Percentiles rank a stretch among this genome's conserved stretches.
phyloP scores from a whole-genome alignment of 2,888 invertebrate species.

The Clanis bilineata region DNA sequence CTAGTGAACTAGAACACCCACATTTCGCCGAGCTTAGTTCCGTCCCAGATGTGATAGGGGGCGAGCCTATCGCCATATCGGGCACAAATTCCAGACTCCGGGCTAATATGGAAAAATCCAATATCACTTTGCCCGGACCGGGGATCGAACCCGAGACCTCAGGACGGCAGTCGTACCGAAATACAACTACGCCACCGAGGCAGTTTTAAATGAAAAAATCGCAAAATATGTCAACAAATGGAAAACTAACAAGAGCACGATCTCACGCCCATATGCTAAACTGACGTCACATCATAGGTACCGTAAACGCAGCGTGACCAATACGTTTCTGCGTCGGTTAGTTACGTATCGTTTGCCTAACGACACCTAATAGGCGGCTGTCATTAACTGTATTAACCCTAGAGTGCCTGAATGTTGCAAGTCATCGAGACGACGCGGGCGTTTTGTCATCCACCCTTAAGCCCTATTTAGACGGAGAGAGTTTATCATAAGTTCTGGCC shows the following conservation, averaged over 20 bases:
- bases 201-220: neutral
- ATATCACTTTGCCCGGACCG: too few relatives aligned
- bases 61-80: too few relatives aligned
- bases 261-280: constrained; percentile 13
- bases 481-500: too few relatives aligned
- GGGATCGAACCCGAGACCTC: too few relatives aligned
- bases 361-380: constrained; percentile 71
- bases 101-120: too few relatives aligned
- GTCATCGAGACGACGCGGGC: constrained; percentile 50
- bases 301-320: constrained; percentile 69
- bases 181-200: too few relatives aligned
- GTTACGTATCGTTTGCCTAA: constrained; percentile 75
- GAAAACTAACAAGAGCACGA: neutral
- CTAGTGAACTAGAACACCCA: too few relatives aligned
- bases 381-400: constrained; percentile 80
- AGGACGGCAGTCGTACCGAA: too few relatives aligned
- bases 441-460: constrained; percentile 33
- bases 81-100: too few relatives aligned
- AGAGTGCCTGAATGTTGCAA: constrained; percentile 68
- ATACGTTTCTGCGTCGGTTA: constrained; percentile 75
- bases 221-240: neutral
- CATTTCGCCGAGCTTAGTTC: too few relatives aligned
- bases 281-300: constrained; percentile 54
- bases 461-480: too few relatives aligned
- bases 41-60: too few relatives aligned